Evolutionary conservation across 2,113 vertebrate genomes (phyloP).

Genomic region (Chroicocephalus ridibundus): DNA sequence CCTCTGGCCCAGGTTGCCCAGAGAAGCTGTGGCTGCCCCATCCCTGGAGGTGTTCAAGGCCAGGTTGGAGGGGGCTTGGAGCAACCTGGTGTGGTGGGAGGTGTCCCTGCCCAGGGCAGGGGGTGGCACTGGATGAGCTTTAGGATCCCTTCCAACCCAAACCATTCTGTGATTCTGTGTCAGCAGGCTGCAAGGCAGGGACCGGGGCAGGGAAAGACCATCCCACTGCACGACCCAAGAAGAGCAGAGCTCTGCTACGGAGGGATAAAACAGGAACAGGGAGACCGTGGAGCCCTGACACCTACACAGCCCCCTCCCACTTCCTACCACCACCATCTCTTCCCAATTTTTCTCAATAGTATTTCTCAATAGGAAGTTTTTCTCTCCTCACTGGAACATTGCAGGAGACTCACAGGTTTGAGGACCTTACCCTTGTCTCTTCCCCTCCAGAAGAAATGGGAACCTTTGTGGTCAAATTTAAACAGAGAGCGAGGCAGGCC

Average conservation of each 20-base stretch:
- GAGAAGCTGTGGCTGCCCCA: too few relatives aligned
- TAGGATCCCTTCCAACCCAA: not conserved
- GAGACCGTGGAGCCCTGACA: not conserved
- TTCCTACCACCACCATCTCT: not conserved
- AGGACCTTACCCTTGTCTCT: not conserved
- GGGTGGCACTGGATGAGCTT: not conserved
- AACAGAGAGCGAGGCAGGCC: not conserved
- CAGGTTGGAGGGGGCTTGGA: not conserved
- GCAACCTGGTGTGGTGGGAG: not conserved
- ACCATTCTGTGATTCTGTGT: not conserved
- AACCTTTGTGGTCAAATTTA: not conserved
- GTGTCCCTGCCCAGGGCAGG: not conserved
- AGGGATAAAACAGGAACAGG: not conserved
- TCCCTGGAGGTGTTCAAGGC: not conserved
- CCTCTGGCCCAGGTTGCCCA: too few relatives aligned
- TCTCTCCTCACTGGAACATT: not conserved
- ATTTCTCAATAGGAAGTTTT: not conserved
- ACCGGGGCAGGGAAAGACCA: not conserved
- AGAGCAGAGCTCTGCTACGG: not conserved
- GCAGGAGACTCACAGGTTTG: not conserved
- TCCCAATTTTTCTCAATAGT: too few relatives aligned
- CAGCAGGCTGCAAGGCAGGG: not conserved
- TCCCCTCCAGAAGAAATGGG: not conserved
- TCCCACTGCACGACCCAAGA: fast-evolving
- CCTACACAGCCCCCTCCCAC: not conserved